Conservation (phyloP, 2,113 vertebrate species). For the Suncus etruscus region DNA sequence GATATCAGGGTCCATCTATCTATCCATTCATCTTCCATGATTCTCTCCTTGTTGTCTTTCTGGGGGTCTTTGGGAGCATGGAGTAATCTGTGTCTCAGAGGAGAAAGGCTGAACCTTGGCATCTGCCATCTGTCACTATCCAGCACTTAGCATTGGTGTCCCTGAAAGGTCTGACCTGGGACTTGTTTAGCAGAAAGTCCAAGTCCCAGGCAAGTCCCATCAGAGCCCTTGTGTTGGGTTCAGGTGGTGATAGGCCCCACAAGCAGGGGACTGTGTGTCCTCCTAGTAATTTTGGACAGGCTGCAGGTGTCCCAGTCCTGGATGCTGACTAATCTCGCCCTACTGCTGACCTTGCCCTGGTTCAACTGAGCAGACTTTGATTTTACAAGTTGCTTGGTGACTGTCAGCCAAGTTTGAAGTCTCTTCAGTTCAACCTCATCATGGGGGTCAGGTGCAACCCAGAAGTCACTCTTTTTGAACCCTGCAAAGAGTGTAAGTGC, state of each 20-base stretch:
- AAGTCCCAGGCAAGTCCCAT: background rate
- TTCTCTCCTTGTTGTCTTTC: conserved; percentile 18
- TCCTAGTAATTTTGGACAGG: background rate
- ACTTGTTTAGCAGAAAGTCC: background rate
- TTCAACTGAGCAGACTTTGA: background rate
- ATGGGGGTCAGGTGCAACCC: background rate
- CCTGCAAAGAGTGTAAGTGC: background rate
- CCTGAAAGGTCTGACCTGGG: background rate
- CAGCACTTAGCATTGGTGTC: background rate
- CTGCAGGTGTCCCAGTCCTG: too few species aligned
- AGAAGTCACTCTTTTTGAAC: background rate
- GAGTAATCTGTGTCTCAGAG: background rate
- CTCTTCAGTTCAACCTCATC: background rate
- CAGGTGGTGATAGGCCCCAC: background rate
- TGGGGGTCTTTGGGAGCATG: background rate
- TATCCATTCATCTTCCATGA: conserved; percentile 36
- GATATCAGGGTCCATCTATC: conserved; percentile 36
- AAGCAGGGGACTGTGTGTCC: background rate
- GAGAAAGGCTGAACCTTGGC: background rate
- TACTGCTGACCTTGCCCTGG: background rate
- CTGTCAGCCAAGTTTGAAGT: background rate
- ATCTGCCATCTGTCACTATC: background rate
- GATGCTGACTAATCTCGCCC: too few species aligned
- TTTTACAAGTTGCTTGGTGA: background rate
- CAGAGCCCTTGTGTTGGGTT: background rate